Conservation (phyloP, 1,140 invertebrate species). For the Lasioglossum baleicum region DNA sequence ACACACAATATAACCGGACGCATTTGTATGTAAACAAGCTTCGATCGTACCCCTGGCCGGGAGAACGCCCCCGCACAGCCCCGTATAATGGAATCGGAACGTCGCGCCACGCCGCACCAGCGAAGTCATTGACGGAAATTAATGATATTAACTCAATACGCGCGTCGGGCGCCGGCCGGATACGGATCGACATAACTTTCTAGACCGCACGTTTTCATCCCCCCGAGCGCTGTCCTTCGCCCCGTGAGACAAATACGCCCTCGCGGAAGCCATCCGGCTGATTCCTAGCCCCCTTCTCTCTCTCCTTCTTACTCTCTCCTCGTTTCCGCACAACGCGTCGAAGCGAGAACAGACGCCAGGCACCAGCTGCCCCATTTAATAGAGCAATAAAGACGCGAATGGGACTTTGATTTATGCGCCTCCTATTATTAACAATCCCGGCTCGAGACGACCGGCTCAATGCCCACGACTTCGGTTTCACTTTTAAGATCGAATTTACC, state of each 20-base stretch:
- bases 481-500: slow-evolving; percentile 22
- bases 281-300: not conserved
- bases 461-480: slow-evolving; percentile 16
- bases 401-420: slow-evolving; percentile 77
- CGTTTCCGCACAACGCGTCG: slow-evolving; percentile 1
- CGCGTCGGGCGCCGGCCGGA: slow-evolving; percentile 32
- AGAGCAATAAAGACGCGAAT: slow-evolving; percentile 79
- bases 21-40: slow-evolving; percentile 62
- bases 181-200: slow-evolving; percentile 67
- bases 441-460: slow-evolving; percentile 48
- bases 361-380: slow-evolving; percentile 79
- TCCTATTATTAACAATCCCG: slow-evolving; percentile 75
- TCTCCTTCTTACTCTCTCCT: no score
- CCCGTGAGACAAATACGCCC: slow-evolving; percentile 60
- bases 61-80: not conserved
- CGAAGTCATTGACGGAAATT: slow-evolving; percentile 65
- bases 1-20: slow-evolving; percentile 46
- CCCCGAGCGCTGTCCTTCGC: not conserved
- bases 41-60: slow-evolving; percentile 42
- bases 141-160: slow-evolving; percentile 67
- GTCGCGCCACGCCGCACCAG: slow-evolving; percentile 17
- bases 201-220: slow-evolving; percentile 47
- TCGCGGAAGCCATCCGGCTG: slow-evolving; percentile 44
- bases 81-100: slow-evolving; percentile 41
- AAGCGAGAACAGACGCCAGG: slow-evolving; percentile 53